Base-by-base conservation (phyloP, 2,888 invertebrate species). In the Caenorhabditis zanzibari region DNA sequence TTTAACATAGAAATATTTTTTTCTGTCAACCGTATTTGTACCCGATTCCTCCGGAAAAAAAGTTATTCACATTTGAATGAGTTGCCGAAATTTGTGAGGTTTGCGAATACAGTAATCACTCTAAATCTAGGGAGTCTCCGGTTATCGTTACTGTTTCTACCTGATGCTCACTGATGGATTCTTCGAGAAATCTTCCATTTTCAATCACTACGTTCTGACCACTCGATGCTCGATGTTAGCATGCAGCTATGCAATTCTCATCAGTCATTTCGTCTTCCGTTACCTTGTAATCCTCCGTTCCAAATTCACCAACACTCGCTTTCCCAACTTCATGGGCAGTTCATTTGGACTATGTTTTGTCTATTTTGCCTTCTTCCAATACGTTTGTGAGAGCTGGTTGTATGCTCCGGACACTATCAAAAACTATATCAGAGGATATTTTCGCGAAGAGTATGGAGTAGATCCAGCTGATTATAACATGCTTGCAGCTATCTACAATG, bases 241-340 rank as follows among this genome's bases (percentile, higher is more conserved):
- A 12, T 52, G 54, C 24, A 74, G 73, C n/a, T 74, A 74, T 35
- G 63, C 73, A 1, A 54, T 74, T 26, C 73, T 74, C 16, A 64
- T 74, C 54, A 74, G 54, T 28, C 73, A 74, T 41, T 74, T 74
- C 32, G 41, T 74, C 6, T 74, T 54, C 16, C 63, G 73, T 16
- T 63, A 52, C 12, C 16, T 74, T 28, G 63, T 63, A 0, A 35
- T 74, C 24, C 47, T 24, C 1, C 9, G 54, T 22, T 52, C 54
- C 2, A 38, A 52, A 16, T 38, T 38, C 24, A 74, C 28, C 32
- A 41, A 22, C 12, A 35, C 28, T 1, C 24, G 41, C 4, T 74
- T 74, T 63, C 41, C 26, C 6, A 1, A 16, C 24, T 74, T 49
- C 41, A 74, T 74, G 54, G 3, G 7, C 38, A 32, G 22, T 4